Evolutionary conservation across 1,140 invertebrate genomes (phyloP), one percentile per base, ranked within the genome.

Genomic region (Lepeophtheirus salmonis): DNA sequence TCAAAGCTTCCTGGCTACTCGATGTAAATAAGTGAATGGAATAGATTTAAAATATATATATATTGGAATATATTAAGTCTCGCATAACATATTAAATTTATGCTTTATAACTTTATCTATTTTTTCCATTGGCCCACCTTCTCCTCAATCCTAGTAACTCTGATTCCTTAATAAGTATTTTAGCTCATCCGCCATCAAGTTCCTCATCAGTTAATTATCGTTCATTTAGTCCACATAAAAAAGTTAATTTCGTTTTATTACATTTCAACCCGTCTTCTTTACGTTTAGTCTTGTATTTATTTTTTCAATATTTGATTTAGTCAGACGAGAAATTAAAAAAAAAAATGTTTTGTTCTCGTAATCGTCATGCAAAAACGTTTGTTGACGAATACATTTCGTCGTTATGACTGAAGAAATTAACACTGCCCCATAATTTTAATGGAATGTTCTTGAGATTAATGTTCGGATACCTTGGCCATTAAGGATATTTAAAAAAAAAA

Each of bases 181-280:
- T 97, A 2, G 91, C 89, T 3, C 95, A 96, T 61, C 87, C 78
- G 69, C 86, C 88, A 69, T 99, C 96, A 51, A 99, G 74, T 74
- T 99, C 96, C 77, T 83, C n/a, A n/a, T n/a, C n/a, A n/a, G n/a
- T n/a, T n/a, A n/a, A n/a, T n/a, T 78, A 75, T 99, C 95, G 68
- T 91, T 96, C 96, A 99, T 99, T 69, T 91, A 97, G 70, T 99
- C 96, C 96, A 99, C 99, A 63, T 99, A n/a, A n/a, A n/a, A n/a
- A n/a, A n/a, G n/a, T n/a, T n/a, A n/a, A n/a, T n/a, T n/a, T n/a
- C n/a, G n/a, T n/a, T n/a, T n/a, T n/a, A n/a, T n/a, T n/a, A n/a
- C n/a, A n/a, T n/a, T n/a, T n/a, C n/a, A n/a, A n/a, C n/a, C n/a
- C n/a, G n/a, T n/a, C n/a, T n/a, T n/a, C n/a, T n/a, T n/a, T n/a